A percentile compares a stretch with the other conserved stretches of the same genome.
These are phyloP conservation scores for Diglossa brunneiventris DNA, from an alignment of 2,113 vertebrate species.

Conservation along the genomic window DNA sequence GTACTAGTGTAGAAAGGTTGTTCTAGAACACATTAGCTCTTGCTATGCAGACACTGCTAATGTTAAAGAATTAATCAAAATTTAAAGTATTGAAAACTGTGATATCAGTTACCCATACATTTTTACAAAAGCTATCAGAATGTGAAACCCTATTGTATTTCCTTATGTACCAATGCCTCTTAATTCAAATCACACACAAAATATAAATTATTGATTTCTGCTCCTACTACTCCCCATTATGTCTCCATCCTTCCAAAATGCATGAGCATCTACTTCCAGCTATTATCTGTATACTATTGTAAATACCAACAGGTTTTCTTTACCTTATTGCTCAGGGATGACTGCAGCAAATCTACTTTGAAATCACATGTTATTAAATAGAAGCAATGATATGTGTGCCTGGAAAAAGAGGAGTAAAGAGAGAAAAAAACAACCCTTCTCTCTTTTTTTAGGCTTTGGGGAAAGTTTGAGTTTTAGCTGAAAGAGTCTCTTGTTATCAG, in stretches of 20 bases:
- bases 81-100: neutral
- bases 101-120: neutral
- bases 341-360: neutral
- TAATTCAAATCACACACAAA: neutral
- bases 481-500: neutral
- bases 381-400: neutral
- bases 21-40: neutral
- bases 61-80: neutral
- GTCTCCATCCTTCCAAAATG: neutral
- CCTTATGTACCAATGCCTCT: neutral
- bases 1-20: neutral
- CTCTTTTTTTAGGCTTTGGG: neutral
- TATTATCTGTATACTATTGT: neutral
- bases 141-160: accelerated
- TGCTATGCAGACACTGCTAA: neutral
- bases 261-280: neutral
- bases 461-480: neutral
- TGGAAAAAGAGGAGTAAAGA: neutral
- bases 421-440: neutral
- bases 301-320: neutral
- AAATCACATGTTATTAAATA: neutral
- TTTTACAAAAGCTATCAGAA: neutral
- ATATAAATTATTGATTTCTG: neutral
- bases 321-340: neutral
- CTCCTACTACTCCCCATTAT: neutral